phyloP scores from a whole-genome alignment of 2,113 vertebrate genomes.

The Lasiurus borealis region DNA sequence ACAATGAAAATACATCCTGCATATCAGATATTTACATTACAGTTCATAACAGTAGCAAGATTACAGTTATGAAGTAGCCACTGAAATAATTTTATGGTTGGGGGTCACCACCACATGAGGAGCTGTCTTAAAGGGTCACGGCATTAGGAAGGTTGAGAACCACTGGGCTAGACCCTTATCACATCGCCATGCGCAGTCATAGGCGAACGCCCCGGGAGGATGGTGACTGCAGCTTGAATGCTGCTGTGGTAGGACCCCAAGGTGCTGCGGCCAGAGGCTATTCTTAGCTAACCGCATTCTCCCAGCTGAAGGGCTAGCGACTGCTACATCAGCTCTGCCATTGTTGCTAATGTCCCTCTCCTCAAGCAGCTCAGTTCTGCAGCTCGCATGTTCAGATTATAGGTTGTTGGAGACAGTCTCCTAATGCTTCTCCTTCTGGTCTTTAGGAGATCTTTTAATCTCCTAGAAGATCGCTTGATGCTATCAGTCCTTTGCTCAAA shows the following conservation, averaged over 20 bases:
- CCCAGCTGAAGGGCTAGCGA: not conserved
- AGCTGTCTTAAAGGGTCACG: no score
- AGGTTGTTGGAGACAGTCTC: not conserved
- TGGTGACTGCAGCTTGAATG: not conserved
- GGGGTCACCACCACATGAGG: no score
- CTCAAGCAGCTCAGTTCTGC: not conserved
- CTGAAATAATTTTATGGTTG: no score
- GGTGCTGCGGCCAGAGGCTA: not conserved
- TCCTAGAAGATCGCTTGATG: not conserved
- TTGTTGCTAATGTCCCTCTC: not conserved
- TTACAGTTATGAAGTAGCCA: no score
- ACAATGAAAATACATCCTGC: no score
- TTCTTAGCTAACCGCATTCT: not conserved
- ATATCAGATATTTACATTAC: no score
- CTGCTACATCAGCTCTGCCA: not conserved
- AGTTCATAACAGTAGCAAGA: no score
- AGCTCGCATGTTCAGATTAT: not conserved
- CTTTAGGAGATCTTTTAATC: not conserved
- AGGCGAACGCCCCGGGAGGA: not conserved
- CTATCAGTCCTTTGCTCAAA: constrained; percentile 4
- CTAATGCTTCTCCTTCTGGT: not conserved
- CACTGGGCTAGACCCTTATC: not conserved
- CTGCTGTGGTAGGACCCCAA: not conserved
- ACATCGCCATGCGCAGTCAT: not conserved
- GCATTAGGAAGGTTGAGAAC: no score